Conservation (phyloP, 1,140 invertebrate genomes). For the Akabosia matsudoensis region DNA sequence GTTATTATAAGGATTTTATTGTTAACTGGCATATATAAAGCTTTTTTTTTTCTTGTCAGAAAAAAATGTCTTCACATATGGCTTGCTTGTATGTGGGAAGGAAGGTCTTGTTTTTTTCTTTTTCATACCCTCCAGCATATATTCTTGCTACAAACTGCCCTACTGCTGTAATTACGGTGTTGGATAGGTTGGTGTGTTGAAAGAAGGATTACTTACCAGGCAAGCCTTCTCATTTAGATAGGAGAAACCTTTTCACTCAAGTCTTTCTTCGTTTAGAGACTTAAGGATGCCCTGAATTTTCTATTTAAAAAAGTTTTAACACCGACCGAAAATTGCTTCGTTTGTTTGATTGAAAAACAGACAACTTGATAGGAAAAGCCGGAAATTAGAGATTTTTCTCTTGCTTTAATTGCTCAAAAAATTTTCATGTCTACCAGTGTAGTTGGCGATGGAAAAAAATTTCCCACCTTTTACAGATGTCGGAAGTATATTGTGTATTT, state of each 20-base stretch:
- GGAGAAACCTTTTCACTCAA: background rate
- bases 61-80: background rate
- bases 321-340: no score
- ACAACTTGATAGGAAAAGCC: no score
- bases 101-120: background rate
- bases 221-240: background rate
- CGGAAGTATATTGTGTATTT: no score
- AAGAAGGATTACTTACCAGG: background rate
- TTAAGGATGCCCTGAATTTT: no score
- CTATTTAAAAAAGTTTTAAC: no score
- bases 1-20: background rate
- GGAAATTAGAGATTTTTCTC: no score
- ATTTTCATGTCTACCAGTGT: no score
- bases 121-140: constrained; percentile 22
- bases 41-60: background rate
- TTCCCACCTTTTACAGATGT: no score
- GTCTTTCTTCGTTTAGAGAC: no score
- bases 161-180: constrained; percentile 11
- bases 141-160: constrained; percentile 2
- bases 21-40: background rate
- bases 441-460: no score
- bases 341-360: no score
- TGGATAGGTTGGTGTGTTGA: constrained; percentile 10
- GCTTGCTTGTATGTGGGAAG: constrained; percentile 14
- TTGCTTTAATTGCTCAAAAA: no score